Evolutionary conservation across 92 coral and sea anemone species (phyloP).

Genomic region (Diadumene lineata): DNA sequence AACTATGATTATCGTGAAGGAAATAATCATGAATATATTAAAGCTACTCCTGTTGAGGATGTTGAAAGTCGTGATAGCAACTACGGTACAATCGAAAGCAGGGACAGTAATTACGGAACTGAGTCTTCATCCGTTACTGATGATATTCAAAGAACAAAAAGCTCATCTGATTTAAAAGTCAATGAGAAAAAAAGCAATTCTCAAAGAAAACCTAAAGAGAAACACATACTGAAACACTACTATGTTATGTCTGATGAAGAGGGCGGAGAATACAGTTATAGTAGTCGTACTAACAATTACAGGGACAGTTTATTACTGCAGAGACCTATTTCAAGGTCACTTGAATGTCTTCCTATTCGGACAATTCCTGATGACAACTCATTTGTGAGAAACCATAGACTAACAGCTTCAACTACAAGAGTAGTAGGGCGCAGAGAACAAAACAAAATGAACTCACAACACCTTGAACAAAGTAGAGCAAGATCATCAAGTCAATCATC

Average conservation of each 20-base stretch:
- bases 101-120: conserved; percentile 94
- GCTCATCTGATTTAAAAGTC: conserved; percentile 18
- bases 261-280: conserved; percentile 56
- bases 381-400: conserved; percentile 47
- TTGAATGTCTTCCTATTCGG: conserved; percentile 70
- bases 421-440: conserved; percentile 33
- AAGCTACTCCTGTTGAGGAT: conserved; percentile 92
- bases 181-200: conserved; percentile 7
- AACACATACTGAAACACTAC: conserved; percentile 57
- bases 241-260: conserved; percentile 62
- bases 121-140: conserved; percentile 76
- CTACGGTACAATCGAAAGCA: conserved; percentile 89
- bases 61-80: conserved; percentile 75
- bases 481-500: conserved; percentile 34
- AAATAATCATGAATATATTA: conserved; percentile 63
- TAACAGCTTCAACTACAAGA: conserved; percentile 56
- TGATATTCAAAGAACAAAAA: conserved; percentile 48
- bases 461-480: conserved; percentile 14
- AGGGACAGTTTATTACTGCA: conserved; percentile 43
- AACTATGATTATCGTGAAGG: conserved; percentile 28
- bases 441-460: not conserved
- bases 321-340: conserved; percentile 78
- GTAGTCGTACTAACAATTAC: conserved; percentile 30
- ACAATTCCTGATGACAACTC: conserved; percentile 42
- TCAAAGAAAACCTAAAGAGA: conserved; percentile 23